These are phyloP conservation scores for Lordiphosa stackelbergi DNA, from an alignment of 1,140 invertebrate species.

Conservation along the genomic window DNA sequence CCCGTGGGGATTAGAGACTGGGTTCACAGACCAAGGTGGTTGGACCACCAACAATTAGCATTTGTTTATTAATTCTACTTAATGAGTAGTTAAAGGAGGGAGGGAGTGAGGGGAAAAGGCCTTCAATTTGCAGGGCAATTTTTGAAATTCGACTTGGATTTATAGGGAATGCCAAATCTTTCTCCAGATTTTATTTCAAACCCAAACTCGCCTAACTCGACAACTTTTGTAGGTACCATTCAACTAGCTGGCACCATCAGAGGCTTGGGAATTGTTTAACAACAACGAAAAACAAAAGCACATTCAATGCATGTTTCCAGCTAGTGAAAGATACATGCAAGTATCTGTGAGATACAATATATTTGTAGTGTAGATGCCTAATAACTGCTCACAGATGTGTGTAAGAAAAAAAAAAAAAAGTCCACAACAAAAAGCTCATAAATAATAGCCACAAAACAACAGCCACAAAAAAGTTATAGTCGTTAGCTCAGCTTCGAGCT, in stretches of 20 bases:
- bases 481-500: slow-evolving; percentile 41
- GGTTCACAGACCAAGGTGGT: too few relatives aligned
- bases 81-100: too few relatives aligned
- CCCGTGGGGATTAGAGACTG: too few relatives aligned
- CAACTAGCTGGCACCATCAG: slow-evolving; percentile 54
- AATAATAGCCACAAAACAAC: slow-evolving; percentile 46
- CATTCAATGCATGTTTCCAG: slow-evolving; percentile 49
- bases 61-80: too few relatives aligned
- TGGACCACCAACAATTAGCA: too few relatives aligned
- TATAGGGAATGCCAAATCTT: too few relatives aligned
- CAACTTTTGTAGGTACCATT: slow-evolving; percentile 39
- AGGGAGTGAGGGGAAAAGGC: too few relatives aligned
- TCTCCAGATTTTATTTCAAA: too few relatives aligned
- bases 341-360: slow-evolving; percentile 37
- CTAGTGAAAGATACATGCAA: slow-evolving; percentile 20
- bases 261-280: slow-evolving; percentile 58
- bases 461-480: slow-evolving; percentile 29
- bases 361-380: slow-evolving; percentile 24
- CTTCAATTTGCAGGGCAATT: too few relatives aligned
- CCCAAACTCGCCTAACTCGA: too few relatives aligned
- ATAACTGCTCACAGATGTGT: slow-evolving; percentile 40
- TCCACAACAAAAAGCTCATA: slow-evolving; percentile 47
- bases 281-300: slow-evolving; percentile 23
- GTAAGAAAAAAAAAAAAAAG: slow-evolving; percentile 41
- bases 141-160: too few relatives aligned